Base-by-base conservation (phyloP, 2,888 invertebrate species). In the Drosophila sordidula region DNA sequence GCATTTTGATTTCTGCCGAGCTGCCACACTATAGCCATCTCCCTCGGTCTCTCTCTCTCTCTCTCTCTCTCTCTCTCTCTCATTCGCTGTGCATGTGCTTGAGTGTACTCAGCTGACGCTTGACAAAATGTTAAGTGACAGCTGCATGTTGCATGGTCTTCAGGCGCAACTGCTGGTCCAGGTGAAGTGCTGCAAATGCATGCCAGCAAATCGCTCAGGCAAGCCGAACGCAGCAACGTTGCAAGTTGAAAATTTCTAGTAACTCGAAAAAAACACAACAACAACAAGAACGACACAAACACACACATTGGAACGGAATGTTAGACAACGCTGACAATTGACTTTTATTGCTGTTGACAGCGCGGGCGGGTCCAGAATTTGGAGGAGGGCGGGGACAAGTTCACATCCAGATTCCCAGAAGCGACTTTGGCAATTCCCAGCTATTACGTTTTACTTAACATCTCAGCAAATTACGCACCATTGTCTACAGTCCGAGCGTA, bases 321-420 rank as follows among this genome's bases (percentile, higher is more conserved):
- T 62, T 73, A 58, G 77, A 69, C 73, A 80, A 65, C 73, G 68
- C 72, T 75, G 86, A 88, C 88, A 84, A 88, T 84, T 79, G 84
- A 84, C 86, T 85, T 87, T 84, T 88, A 84, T 88, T 87, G 82
- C 88, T 71, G 77, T 54, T 79, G 88, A 88, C 78, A 78, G 70
- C 61, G 46, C 46, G 47, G 32, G 6, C 29, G 39, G 22, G 14
- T 22, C 34, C 9, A 16, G 52, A 44, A 38, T 50, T 42, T n/a
- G 32, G 50, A 22, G 9, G 1, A 45, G 44, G 14, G 26, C 16
- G 11, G 8, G 32, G 32, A 42, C 42, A 34, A 52, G 51, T 39
- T 57, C 44, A 36, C 54, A 68, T 46, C 44, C 47, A 34, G 64
- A 71, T 50, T 54, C 52, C 61, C 68, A 66, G 22, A 54, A 51